Evolutionary conservation across 2,113 vertebrate genomes (phyloP).

Genomic region (Greenwoodochromis staneri): DNA sequence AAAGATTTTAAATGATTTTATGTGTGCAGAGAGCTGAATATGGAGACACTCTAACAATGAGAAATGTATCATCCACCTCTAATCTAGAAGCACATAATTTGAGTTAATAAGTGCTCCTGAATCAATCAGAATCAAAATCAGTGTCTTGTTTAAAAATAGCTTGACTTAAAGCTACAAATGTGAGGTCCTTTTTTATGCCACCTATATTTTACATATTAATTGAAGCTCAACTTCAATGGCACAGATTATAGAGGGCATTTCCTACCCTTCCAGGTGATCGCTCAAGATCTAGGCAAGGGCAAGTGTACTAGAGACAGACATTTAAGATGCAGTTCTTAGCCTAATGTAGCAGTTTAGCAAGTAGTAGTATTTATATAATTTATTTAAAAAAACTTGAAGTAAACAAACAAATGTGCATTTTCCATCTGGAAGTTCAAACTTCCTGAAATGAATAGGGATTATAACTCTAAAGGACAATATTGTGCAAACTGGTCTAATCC

Average conservation of each 20-base stretch:
- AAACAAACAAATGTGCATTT: neutral
- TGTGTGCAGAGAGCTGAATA: neutral
- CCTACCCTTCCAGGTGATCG: neutral
- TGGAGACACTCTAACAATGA: neutral
- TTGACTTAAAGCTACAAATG: neutral
- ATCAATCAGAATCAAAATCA: neutral
- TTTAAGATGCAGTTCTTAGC: neutral
- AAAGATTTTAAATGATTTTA: neutral
- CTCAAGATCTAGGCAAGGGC: neutral
- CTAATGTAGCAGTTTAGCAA: neutral
- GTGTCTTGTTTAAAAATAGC: neutral
- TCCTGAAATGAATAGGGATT: neutral
- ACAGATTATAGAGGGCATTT: neutral
- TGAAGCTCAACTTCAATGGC: neutral
- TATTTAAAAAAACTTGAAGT: fast-evolving
- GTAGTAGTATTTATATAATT: neutral
- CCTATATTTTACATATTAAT: neutral
- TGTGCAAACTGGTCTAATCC: neutral
- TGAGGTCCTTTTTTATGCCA: neutral
- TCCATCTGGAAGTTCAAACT: neutral
- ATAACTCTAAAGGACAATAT: neutral
- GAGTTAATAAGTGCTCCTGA: neutral
- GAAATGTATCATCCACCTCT: neutral
- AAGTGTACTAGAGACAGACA: neutral
- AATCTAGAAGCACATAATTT: neutral